These are phyloP conservation scores for Bombus huntii DNA, from an alignment of 1,140 invertebrate genomes.

Conservation along the genomic window DNA sequence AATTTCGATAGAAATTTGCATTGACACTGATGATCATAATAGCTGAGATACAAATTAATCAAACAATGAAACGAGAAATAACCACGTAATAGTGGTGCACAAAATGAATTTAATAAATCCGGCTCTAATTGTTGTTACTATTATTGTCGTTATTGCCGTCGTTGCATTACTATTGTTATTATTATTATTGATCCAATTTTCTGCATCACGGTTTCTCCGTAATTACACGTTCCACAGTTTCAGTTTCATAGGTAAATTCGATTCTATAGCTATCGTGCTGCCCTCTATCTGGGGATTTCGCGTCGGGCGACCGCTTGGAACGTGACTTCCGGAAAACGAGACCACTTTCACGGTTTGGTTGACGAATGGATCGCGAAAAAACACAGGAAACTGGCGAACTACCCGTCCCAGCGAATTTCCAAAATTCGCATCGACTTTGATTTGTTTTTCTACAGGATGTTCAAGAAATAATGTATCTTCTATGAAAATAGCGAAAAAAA, in stretches of 20 bases:
- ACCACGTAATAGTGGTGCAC: background rate
- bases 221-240: background rate
- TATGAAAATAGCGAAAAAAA: too few species aligned
- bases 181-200: background rate
- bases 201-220: background rate
- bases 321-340: slow-evolving; percentile 32
- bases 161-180: background rate
- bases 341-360: slow-evolving; percentile 1
- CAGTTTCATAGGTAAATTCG: background rate
- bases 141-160: background rate
- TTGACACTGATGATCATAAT: background rate
- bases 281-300: too few species aligned
- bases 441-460: too few species aligned
- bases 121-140: background rate
- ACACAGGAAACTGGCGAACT: too few species aligned
- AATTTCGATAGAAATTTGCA: background rate
- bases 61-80: background rate
- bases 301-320: background rate
- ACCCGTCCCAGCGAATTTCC: too few species aligned
- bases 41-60: background rate
- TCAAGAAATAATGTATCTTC: too few species aligned
- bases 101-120: background rate
- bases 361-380: background rate
- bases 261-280: background rate
- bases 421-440: too few species aligned